Percentiles rank a stretch among this genome's conserved stretches.
These are phyloP conservation scores for Chydorus sphaericus DNA, from an alignment of 2,888 invertebrate genomes.

Conservation along the genomic window DNA sequence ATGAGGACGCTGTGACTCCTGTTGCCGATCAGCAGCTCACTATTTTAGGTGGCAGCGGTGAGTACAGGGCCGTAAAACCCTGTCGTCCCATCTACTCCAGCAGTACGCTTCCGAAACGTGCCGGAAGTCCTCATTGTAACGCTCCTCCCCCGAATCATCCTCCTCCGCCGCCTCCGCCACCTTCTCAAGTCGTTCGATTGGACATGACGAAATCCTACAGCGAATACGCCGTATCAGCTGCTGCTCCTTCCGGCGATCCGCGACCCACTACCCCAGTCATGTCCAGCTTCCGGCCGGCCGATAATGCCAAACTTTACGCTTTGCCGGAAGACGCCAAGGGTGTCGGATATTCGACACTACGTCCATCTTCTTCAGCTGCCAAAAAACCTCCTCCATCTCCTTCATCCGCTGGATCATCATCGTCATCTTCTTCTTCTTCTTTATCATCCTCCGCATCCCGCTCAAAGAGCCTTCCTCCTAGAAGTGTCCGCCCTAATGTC, in stretches of 20 bases:
- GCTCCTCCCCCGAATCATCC: constrained; percentile 62
- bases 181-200: constrained; percentile 39
- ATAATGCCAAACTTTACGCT: constrained; percentile 72
- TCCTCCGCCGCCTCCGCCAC: constrained; percentile 51
- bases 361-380: background rate
- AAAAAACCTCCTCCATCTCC: background rate
- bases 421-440: background rate
- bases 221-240: constrained; percentile 26
- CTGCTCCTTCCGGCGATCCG: constrained; percentile 12
- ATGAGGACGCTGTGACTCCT: constrained; percentile 15
- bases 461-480: constrained; percentile 9
- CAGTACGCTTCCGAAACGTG: constrained; percentile 5
- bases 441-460: background rate
- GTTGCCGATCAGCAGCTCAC: constrained; percentile 12
- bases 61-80: constrained; percentile 22
- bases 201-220: constrained; percentile 35
- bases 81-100: constrained; percentile 22
- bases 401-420: background rate
- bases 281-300: constrained; percentile 79
- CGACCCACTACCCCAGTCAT: constrained; percentile 35
- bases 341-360: constrained; percentile 38
- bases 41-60: constrained; percentile 14
- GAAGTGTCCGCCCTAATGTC: constrained; percentile 7
- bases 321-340: constrained; percentile 52
- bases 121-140: background rate